phyloP scores from a whole-genome alignment of 2,888 invertebrate species.

The Thysanoteuthis rhombus region DNA sequence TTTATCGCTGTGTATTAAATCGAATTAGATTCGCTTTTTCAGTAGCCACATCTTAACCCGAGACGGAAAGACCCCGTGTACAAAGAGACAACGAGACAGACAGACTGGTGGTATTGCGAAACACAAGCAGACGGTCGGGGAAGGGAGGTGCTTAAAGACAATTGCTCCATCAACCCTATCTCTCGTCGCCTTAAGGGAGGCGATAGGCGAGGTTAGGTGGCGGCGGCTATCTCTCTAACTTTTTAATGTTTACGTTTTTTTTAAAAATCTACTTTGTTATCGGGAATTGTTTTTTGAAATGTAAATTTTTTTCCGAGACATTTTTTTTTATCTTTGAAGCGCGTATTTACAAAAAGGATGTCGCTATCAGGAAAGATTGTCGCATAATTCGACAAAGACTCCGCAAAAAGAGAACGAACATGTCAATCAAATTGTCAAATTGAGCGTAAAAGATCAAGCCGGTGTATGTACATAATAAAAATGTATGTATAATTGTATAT shows the following conservation, averaged over 20 bases:
- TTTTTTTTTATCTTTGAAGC: neutral
- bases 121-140: neutral
- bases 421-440: neutral
- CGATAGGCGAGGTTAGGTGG: neutral
- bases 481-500: neutral
- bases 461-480: neutral
- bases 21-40: neutral
- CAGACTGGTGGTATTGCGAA: neutral
- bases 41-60: neutral
- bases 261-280: no score
- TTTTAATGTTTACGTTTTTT: neutral
- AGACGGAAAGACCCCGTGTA: neutral
- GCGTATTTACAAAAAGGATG: neutral
- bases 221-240: neutral
- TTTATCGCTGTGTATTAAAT: neutral
- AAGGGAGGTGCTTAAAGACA: neutral
- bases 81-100: neutral
- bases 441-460: neutral
- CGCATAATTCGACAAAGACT: neutral
- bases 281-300: neutral
- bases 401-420: neutral
- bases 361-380: neutral
- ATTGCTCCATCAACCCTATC: conserved; percentile 12
- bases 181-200: neutral
- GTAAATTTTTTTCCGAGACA: neutral